Conservation (phyloP, 30 jellyfish, hydroid and myxozoan species). For the Aurelia aurita complex sp. Pacific region DNA sequence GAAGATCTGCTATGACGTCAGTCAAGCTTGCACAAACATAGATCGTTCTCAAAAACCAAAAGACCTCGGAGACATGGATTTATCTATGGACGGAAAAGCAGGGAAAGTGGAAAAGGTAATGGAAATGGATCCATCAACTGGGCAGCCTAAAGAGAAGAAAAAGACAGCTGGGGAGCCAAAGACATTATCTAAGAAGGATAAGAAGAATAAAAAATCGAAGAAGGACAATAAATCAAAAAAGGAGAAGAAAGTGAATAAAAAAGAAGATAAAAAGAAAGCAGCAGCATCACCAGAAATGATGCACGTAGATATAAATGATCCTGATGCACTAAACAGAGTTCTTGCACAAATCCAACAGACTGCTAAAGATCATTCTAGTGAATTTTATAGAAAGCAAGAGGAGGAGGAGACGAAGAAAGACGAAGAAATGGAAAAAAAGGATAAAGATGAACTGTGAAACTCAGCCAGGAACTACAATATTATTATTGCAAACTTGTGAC, state of each 20-base stretch:
- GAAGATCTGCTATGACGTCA: constrained; percentile 55
- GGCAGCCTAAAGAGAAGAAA: constrained; percentile 18
- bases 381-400: constrained; percentile 40
- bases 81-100: constrained; percentile 63
- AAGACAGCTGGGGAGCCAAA: constrained; percentile 34
- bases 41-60: constrained; percentile 67
- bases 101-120: constrained; percentile 21
- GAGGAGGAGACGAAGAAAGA: constrained; percentile 31
- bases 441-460: constrained; percentile 53
- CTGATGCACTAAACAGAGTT: constrained; percentile 72
- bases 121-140: constrained; percentile 67
- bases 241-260: constrained; percentile 20
- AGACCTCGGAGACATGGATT: constrained; percentile 74
- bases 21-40: constrained; percentile 78
- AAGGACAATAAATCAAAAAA: constrained; percentile 27
- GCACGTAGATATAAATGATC: constrained; percentile 79
- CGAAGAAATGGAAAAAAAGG: constrained; percentile 1
- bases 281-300: constrained; percentile 49
- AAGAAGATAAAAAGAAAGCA: constrained; percentile 12
- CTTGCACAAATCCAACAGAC: constrained; percentile 78
- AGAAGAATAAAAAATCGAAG: constrained; percentile 31
- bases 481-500: no score
- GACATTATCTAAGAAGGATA: constrained; percentile 73
- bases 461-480: no score
- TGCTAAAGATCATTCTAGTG: constrained; percentile 60